Percentiles rank a stretch among this genome's conserved stretches.
phyloP scores from a whole-genome alignment of 2,888 invertebrate species.

The Eilema sororculum region DNA sequence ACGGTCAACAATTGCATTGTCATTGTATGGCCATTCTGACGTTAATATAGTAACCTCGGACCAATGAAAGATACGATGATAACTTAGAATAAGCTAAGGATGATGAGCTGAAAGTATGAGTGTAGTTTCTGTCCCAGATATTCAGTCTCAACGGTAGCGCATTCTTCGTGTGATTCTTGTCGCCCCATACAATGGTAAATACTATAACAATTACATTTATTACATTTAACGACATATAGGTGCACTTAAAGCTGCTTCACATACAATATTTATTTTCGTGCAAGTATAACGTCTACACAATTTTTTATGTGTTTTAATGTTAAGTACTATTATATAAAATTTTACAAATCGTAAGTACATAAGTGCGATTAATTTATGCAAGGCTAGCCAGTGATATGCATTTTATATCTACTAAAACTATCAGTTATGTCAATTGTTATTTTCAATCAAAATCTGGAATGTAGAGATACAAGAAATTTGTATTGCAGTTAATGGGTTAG shows the following conservation, averaged over 20 bases:
- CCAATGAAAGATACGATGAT: not conserved
- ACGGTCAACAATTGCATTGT: not conserved
- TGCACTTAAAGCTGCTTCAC: constrained; percentile 46
- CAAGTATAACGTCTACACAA: constrained; percentile 38
- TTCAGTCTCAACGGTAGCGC: not conserved
- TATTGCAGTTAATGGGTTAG: constrained; percentile 33
- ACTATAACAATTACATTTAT: constrained; percentile 30
- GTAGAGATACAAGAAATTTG: constrained; percentile 46
- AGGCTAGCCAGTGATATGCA: constrained; percentile 74
- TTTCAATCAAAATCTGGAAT: constrained; percentile 58
- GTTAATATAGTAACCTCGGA: not conserved
- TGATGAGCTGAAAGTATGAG: not conserved
- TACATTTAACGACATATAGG: constrained; percentile 30
- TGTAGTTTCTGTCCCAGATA: not conserved
- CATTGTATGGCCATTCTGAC: not conserved
- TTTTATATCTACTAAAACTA: constrained; percentile 54
- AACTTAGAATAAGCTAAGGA: too few relatives aligned
- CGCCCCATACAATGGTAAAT: not conserved
- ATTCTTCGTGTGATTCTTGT: constrained; percentile 7
- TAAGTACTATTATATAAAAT: constrained; percentile 59
- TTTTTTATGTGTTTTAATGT: constrained; percentile 40
- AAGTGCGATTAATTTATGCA: constrained; percentile 63
- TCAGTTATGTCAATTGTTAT: constrained; percentile 39
- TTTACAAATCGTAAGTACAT: constrained; percentile 65
- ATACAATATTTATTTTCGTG: constrained; percentile 35